These are phyloP conservation scores for Rhagoletis pomonella DNA, from an alignment of 1,140 invertebrate species.

Conservation along the genomic window DNA sequence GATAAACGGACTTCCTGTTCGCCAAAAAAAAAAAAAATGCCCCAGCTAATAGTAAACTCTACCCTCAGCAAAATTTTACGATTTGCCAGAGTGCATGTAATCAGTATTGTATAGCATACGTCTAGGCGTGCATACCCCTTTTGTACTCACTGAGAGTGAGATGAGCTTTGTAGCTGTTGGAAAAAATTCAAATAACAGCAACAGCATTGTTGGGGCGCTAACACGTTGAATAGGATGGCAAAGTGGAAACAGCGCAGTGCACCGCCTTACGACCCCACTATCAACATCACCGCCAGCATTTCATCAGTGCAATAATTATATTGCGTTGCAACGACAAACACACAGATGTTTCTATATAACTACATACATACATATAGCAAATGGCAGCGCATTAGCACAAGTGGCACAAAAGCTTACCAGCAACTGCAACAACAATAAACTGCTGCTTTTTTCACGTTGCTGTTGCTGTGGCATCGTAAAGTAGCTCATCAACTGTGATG, in stretches of 20 bases:
- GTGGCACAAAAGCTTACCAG: background rate
- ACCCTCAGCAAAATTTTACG: background rate
- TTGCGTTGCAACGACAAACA: no score
- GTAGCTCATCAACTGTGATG: slow-evolving; percentile 1
- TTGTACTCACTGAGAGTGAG: background rate
- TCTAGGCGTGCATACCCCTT: background rate
- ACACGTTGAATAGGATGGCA: background rate
- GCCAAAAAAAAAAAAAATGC: background rate
- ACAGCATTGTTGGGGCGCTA: background rate
- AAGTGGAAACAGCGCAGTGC: no score
- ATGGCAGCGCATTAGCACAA: background rate
- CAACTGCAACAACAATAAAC: slow-evolving; percentile 1
- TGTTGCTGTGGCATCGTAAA: background rate
- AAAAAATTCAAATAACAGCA: no score
- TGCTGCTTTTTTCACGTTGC: background rate
- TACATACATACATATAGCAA: background rate
- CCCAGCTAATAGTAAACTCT: background rate
- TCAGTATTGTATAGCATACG: background rate
- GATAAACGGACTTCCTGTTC: background rate
- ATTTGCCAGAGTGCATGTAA: background rate
- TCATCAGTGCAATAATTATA: no score
- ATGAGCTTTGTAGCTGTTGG: background rate
- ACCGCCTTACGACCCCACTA: no score
- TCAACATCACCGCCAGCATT: no score
- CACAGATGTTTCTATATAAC: no score